Evolutionary conservation across 2,888 invertebrate species (phyloP), one percentile per base, ranked within the genome.

Genomic region (Taenaris catops): DNA sequence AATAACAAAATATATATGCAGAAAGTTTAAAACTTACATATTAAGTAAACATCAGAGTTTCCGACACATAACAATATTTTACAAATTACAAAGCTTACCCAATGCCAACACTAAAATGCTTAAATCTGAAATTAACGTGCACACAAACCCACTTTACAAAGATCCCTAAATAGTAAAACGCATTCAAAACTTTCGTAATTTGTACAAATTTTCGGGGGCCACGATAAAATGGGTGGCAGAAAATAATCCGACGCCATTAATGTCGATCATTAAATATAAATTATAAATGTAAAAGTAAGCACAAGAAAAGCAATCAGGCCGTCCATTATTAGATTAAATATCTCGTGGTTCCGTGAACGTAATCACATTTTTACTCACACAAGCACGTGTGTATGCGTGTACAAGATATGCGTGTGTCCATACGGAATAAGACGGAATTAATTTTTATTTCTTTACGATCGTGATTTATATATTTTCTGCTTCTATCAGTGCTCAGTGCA

Each of bases 241-340:
- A 70, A 70, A 70, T 63, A 70, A 79, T 78, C 72, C 74, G 71
- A 63, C 68, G 65, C 73, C 79, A 79, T 84, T 81, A 83, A 76
- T 73, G 80, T 75, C 70, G 76, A 83, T 84, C 80, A 84, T 84
- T 84, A 84, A 83, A 84, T 80, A 80, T 81, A 74, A 81, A 83
- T 84, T 84, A 84, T 83, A 81, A 83, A 80, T 80, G 78, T 74
- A 71, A 80, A 80, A 78, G 79, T 80, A 80, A 79, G 73, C 67
- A 68, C 49, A 80, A 80, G 76, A 80, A 78, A 79, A 74, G 81
- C 65, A 81, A 81, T 81, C 79, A 78, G 56, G 58, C 51, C 64
- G 59, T 61, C 70, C 66, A 73, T 79, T 80, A 80, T 79, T 76
- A 78, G 73, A 78, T 81, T 78, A 78, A 75, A 76, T 62, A 68